Percentiles rank a stretch among this genome's conserved stretches.
Conservation (phyloP, 2,888 invertebrate genomes). For the Pristionchus maxplancki region DNA sequence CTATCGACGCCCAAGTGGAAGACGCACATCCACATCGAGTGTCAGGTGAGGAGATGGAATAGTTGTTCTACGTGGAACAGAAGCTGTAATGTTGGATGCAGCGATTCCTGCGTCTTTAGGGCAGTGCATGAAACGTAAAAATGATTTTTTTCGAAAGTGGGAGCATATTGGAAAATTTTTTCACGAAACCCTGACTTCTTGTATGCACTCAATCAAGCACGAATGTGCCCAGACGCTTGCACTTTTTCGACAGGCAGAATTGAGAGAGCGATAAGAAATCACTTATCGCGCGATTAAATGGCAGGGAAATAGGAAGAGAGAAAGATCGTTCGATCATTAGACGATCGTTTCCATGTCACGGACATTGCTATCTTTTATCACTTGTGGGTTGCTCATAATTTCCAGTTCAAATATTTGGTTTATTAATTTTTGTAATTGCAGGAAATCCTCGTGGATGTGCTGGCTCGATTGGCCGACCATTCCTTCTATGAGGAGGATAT, state of each 20-base stretch:
- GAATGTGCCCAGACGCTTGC: neutral
- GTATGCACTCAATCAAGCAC: neutral
- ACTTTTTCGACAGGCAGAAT: neutral
- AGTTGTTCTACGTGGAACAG: too few relatives aligned
- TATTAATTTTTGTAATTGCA: neutral
- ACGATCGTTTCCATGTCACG: neutral
- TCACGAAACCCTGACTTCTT: neutral
- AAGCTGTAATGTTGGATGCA: too few relatives aligned
- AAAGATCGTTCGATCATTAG: neutral
- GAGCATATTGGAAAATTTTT: neutral
- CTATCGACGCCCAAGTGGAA: neutral
- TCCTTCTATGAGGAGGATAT: slow-evolving; percentile 23
- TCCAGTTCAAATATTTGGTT: neutral
- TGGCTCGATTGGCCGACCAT: slow-evolving; percentile 1
- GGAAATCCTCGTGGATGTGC: neutral
- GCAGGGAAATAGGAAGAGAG: neutral
- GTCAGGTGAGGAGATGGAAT: neutral
- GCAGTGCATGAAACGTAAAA: neutral
- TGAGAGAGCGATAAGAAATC: neutral
- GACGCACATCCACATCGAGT: neutral
- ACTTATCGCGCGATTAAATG: slow-evolving; percentile 27
- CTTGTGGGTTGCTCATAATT: too few relatives aligned
- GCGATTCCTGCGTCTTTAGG: neutral
- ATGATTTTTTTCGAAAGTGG: neutral
- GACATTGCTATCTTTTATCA: neutral